These are phyloP conservation scores for Eulemur coronatus DNA, from an alignment of 2,797 vertebrate species.

Conservation along the genomic window DNA sequence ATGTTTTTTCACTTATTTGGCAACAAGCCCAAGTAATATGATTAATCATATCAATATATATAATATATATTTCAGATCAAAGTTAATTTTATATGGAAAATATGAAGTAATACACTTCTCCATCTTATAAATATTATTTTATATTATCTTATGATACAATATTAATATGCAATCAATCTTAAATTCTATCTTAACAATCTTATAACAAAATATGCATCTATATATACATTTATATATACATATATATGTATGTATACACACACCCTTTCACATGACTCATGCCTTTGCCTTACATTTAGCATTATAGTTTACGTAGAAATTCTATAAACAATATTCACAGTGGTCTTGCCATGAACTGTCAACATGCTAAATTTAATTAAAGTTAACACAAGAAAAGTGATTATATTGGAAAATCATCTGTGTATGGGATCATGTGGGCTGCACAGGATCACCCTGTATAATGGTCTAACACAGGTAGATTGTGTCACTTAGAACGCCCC, in stretches of 20 bases:
- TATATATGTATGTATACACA: accelerated
- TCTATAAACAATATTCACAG: not conserved
- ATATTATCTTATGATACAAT: not conserved
- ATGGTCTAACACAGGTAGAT: not conserved
- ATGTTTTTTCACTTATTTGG: not conserved
- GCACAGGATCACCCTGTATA: not conserved
- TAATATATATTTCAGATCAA: not conserved
- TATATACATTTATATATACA: not conserved
- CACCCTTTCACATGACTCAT: not conserved
- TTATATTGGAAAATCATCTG: not conserved
- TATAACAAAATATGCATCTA: not conserved
- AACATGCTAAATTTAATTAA: not conserved
- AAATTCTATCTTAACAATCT: not conserved
- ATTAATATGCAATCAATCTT: not conserved
- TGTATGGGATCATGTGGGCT: no score
- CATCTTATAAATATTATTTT: not conserved
- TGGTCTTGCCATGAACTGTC: not conserved
- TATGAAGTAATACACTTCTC: not conserved
- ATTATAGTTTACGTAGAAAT: not conserved
- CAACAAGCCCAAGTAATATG: not conserved
- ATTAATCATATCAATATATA: not conserved
- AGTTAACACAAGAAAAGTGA: not conserved
- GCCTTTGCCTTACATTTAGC: not conserved
- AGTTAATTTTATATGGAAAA: not conserved
- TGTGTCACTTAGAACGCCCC: not conserved